phyloP scores from a whole-genome alignment of 2,888 invertebrate genomes.

The Agriotes lineatus region DNA sequence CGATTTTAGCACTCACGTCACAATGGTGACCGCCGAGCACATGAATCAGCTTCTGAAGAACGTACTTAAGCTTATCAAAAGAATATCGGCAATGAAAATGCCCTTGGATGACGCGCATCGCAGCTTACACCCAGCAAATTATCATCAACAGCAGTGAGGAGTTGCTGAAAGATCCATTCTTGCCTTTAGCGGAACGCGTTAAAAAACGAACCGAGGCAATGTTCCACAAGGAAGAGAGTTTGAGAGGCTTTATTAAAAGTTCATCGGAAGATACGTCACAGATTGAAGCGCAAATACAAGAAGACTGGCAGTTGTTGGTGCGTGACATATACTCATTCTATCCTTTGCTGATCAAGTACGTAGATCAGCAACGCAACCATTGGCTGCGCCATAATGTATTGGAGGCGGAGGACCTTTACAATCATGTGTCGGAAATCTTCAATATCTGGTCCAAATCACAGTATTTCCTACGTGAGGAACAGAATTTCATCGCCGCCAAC shows the following conservation, averaged over 20 bases:
- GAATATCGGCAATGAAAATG: conserved; percentile 95
- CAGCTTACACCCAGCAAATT: conserved; percentile 95
- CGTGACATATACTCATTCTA: conserved; percentile 99
- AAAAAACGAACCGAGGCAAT: conserved; percentile 89
- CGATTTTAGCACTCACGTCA: conserved; percentile 83
- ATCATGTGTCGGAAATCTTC: conserved; percentile 98
- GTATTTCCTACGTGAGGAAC: conserved; percentile 97
- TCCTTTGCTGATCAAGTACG: conserved; percentile 98
- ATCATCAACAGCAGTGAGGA: conserved; percentile 98
- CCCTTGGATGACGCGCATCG: conserved; percentile 99
- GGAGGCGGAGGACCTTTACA: conserved; percentile 97
- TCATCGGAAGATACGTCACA: conserved; percentile 94
- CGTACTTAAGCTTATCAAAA: conserved; percentile 95
- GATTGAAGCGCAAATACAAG: conserved; percentile 92
- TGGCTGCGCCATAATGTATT: conserved; percentile 96
- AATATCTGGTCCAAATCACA: conserved; percentile 99
- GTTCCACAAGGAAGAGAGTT: conserved; percentile 94
- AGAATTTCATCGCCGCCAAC: conserved; percentile 99
- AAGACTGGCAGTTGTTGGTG: conserved; percentile 96
- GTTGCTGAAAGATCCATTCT: conserved; percentile 92
- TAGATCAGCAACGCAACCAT: conserved; percentile 96
- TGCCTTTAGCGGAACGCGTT: conserved; percentile 95
- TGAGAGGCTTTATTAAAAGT: conserved; percentile 87
- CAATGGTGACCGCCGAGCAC: conserved; percentile 97
- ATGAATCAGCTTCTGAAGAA: conserved; percentile 97